Percentiles rank a stretch among this genome's conserved stretches.
Conservation (phyloP, 30 jellyfish, hydroid and myxozoan species). For the Pelagia noctiluca region DNA sequence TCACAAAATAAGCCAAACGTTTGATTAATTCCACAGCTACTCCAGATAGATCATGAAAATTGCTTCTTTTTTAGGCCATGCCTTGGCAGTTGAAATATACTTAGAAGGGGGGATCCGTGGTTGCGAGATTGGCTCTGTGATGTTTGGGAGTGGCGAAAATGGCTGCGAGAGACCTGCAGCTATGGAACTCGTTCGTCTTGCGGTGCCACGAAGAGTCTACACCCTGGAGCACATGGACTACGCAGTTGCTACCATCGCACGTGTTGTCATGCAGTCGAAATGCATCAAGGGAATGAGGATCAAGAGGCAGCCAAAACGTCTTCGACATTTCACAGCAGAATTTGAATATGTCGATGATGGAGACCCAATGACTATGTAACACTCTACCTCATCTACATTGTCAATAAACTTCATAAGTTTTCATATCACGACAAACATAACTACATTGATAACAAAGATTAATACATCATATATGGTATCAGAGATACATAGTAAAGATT, state of each 20-base stretch:
- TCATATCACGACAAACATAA: no score
- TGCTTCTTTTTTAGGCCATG: constrained; percentile 42
- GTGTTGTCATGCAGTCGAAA: constrained; percentile 22
- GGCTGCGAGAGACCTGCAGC: constrained; percentile 72
- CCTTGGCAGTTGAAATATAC: constrained; percentile 64
- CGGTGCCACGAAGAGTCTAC: constrained; percentile 74
- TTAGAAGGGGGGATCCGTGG: constrained; percentile 75
- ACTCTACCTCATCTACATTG: no score
- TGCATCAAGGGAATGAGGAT: constrained; percentile 53
- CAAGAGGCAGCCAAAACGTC: constrained; percentile 27
- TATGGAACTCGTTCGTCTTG: constrained; percentile 79
- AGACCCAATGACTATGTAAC: constrained; percentile 64
- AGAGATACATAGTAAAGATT: constrained; percentile 68
- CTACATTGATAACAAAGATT: no score
- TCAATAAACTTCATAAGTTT: no score
- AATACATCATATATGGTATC: no score
- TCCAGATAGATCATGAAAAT: background rate
- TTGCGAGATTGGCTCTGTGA: constrained; percentile 71
- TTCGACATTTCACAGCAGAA: constrained; percentile 80
- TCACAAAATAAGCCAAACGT: background rate
- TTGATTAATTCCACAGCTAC: background rate
- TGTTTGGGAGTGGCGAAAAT: constrained; percentile 66
- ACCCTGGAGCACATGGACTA: constrained; percentile 73
- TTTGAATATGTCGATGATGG: constrained; percentile 34
- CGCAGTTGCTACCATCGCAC: constrained; percentile 45